Evolutionary conservation across 2,888 invertebrate species (phyloP).

Genomic region (Rhyacophila evoluta): DNA sequence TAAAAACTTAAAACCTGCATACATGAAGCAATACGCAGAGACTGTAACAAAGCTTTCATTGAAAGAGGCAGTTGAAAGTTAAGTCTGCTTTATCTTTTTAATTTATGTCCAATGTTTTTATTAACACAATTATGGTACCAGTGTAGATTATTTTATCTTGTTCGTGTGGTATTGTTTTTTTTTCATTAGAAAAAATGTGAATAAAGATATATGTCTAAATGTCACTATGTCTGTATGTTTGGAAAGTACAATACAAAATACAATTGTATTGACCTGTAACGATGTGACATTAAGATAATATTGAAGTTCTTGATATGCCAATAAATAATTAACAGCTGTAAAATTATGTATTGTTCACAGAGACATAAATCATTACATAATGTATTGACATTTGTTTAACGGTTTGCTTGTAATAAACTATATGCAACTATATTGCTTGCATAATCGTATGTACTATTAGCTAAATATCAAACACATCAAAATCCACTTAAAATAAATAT

Average conservation of each 20-base stretch:
- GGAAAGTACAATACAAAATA: not conserved
- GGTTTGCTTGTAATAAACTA: not conserved
- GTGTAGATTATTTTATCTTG: no score
- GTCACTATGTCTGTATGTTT: not conserved
- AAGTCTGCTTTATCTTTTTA: no score
- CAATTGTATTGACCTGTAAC: not conserved
- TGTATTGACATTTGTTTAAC: conserved; percentile 2
- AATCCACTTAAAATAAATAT: not conserved
- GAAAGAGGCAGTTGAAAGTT: no score
- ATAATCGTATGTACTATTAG: not conserved
- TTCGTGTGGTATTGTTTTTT: no score
- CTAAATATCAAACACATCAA: not conserved
- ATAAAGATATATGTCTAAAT: no score
- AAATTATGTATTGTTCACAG: not conserved
- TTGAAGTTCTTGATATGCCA: not conserved
- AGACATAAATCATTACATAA: not conserved
- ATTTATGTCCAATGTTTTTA: no score
- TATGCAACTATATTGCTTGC: not conserved
- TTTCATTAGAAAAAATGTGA: no score
- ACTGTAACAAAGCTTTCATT: no score
- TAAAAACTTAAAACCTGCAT: no score
- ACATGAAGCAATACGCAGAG: no score
- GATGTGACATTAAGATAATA: not conserved
- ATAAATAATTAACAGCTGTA: conserved; percentile 4
- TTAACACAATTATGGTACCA: no score